Conservation (phyloP, 2,113 vertebrate genomes). For the Setophaga coronata region DNA sequence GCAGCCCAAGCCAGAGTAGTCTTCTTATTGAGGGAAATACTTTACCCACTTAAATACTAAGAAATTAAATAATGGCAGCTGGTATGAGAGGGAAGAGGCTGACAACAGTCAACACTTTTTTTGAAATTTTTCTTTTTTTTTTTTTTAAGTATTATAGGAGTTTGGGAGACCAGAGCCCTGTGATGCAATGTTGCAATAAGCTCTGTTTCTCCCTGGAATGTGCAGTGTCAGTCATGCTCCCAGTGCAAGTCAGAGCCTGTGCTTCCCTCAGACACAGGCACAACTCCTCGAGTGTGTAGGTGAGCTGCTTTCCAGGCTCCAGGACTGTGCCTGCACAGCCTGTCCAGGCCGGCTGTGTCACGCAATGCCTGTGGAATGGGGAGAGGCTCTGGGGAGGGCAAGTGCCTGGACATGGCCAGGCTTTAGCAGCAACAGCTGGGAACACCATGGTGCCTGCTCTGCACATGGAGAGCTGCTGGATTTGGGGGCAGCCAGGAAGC, state of each 20-base stretch:
- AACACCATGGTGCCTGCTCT: fast-evolving
- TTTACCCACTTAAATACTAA: neutral
- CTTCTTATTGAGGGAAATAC: neutral
- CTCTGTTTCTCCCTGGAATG: conserved; percentile 4
- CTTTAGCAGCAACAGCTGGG: neutral
- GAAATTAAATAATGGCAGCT: neutral
- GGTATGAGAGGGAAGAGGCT: neutral
- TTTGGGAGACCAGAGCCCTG: neutral
- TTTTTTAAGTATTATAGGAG: fast-evolving
- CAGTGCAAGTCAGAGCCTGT: neutral
- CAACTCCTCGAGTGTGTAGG: neutral
- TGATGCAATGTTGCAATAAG: neutral
- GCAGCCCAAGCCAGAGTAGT: neutral
- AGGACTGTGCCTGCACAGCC: neutral
- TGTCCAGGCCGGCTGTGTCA: conserved; percentile 1
- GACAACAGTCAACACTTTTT: neutral
- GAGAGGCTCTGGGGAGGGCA: neutral
- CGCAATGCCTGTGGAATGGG: conserved; percentile 14
- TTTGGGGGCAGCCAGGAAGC: fast-evolving
- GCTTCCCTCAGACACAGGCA: neutral
- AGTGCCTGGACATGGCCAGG: fast-evolving
- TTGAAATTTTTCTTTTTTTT: neutral
- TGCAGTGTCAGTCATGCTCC: neutral
- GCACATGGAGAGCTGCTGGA: neutral
- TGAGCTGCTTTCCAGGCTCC: neutral